phyloP scores from a whole-genome alignment of 2,797 vertebrate species.

The Hylomyscus alleni region DNA sequence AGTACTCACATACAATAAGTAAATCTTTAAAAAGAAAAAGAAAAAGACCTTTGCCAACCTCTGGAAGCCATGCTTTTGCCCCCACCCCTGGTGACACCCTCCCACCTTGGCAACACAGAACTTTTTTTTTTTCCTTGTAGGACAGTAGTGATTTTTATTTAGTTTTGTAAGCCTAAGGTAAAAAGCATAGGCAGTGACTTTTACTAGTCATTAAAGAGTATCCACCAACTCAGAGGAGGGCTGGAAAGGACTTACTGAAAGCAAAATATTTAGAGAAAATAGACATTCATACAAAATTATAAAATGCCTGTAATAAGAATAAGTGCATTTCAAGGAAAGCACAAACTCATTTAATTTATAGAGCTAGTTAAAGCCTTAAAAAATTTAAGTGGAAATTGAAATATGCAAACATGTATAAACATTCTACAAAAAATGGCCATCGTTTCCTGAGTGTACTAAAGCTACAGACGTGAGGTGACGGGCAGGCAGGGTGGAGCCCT shows the following conservation, averaged over 20 bases:
- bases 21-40: too few relatives aligned
- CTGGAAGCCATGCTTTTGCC: neutral
- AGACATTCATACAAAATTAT: slow-evolving; percentile 92
- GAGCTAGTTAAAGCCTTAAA: slow-evolving; percentile 88
- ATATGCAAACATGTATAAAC: slow-evolving; percentile 89
- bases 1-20: too few relatives aligned
- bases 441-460: slow-evolving; percentile 95
- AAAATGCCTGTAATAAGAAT: slow-evolving; percentile 89
- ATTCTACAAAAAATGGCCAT: slow-evolving; percentile 90
- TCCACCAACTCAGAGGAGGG: slow-evolving; percentile 77
- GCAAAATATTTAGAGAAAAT: slow-evolving; percentile 90
- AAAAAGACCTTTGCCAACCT: neutral
- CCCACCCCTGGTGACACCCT: too few relatives aligned
- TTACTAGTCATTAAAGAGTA: slow-evolving; percentile 83
- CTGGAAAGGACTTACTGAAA: slow-evolving; percentile 88
- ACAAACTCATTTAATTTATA: slow-evolving; percentile 88
- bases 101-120: neutral
- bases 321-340: slow-evolving; percentile 89
- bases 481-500: slow-evolving; percentile 85
- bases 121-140: neutral
- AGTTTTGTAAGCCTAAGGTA: slow-evolving; percentile 12
- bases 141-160: neutral
- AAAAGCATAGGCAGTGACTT: slow-evolving; percentile 79
- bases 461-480: slow-evolving; percentile 89
- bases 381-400: slow-evolving; percentile 87